A percentile compares a stretch with the other conserved stretches of the same genome.
Conservation (phyloP, 2,797 vertebrate genomes). For the Thunnus albacares region DNA sequence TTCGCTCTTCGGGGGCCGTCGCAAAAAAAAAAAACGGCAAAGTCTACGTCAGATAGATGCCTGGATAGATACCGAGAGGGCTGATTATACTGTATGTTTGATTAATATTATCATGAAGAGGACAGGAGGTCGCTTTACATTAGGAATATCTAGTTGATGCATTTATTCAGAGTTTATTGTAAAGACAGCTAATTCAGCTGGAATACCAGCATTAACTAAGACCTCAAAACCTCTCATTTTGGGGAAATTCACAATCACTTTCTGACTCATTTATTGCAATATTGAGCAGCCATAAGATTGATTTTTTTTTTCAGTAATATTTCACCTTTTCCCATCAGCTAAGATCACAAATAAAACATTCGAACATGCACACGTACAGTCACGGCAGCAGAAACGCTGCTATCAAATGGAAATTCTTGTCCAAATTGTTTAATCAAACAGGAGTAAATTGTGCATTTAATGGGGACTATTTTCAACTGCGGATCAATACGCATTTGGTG, state of each 20-base stretch:
- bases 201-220: neutral
- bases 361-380: neutral
- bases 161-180: neutral
- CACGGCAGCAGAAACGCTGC: neutral
- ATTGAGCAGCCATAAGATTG: neutral
- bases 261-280: neutral
- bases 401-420: neutral
- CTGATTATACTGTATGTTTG: slow-evolving; percentile 1
- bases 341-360: neutral
- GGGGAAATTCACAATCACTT: slow-evolving; percentile 4
- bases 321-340: neutral
- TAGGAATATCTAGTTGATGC: neutral
- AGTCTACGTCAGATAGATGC: neutral
- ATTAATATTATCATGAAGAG: slow-evolving; percentile 17
- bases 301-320: neutral
- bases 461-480: too few relatives aligned
- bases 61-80: neutral
- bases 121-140: slow-evolving; percentile 1
- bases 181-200: neutral
- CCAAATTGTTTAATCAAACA: neutral
- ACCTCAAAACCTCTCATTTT: neutral
- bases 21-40: neutral
- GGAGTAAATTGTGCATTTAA: too few relatives aligned
- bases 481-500: too few relatives aligned
- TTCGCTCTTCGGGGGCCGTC: slow-evolving; percentile 1